phyloP scores from a whole-genome alignment of 1,140 invertebrate genomes.

The Hycleus cichorii region DNA sequence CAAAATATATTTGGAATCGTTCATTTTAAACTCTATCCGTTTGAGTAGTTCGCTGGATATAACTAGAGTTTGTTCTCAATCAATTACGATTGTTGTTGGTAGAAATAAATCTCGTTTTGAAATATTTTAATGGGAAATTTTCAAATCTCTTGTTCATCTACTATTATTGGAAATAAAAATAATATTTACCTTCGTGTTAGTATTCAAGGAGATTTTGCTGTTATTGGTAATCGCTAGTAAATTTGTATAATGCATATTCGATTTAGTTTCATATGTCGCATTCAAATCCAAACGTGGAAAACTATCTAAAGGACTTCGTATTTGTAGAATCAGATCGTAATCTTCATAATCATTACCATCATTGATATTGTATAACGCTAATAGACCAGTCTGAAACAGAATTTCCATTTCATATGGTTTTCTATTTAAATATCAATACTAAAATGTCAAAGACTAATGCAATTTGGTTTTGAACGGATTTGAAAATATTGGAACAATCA shows the following conservation, averaged over 20 bases:
- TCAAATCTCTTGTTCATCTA: too few species aligned
- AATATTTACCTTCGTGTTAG: slow-evolving; percentile 44
- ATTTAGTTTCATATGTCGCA: slow-evolving; percentile 46
- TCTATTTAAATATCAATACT: background rate
- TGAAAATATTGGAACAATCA: too few species aligned
- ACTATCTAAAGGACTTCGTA: slow-evolving; percentile 49
- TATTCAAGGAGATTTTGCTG: slow-evolving; percentile 41
- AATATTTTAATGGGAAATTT: too few species aligned
- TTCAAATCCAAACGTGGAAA: slow-evolving; percentile 44
- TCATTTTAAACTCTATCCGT: too few species aligned
- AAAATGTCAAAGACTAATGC: background rate
- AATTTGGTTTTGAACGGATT: background rate
- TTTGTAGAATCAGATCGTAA: slow-evolving; percentile 43
- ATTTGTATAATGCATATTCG: slow-evolving; percentile 45
- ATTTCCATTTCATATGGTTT: background rate
- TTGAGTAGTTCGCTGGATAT: too few species aligned
- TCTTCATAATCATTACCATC: slow-evolving; percentile 41
- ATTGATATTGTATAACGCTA: slow-evolving; percentile 45
- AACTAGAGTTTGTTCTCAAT: too few species aligned
- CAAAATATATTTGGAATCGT: too few species aligned
- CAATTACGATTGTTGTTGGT: too few species aligned
- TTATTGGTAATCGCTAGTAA: slow-evolving; percentile 43
- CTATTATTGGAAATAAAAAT: too few species aligned
- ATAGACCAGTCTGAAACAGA: slow-evolving; percentile 40
- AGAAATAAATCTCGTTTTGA: too few species aligned